These are phyloP conservation scores for Eupithecia subfuscata DNA, from an alignment of 2,888 invertebrate genomes.

Conservation along the genomic window DNA sequence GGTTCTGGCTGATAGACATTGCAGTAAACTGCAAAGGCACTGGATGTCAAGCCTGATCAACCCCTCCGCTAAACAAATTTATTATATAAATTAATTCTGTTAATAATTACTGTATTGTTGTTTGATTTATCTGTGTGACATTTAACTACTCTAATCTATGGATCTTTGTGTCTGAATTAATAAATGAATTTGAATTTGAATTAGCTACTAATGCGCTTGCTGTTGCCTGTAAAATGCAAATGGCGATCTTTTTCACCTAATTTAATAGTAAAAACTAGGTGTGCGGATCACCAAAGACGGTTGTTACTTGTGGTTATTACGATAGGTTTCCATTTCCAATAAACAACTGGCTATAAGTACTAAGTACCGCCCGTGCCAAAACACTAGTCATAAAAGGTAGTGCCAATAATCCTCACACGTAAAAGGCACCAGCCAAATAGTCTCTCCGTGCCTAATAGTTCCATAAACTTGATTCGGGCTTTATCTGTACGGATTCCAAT, in stretches of 20 bases:
- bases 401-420: conserved; percentile 42
- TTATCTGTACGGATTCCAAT: conserved; percentile 16
- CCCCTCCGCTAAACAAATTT: too few relatives aligned
- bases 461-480: conserved; percentile 19
- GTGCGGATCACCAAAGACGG: not conserved
- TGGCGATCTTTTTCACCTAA: not conserved
- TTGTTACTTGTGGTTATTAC: not conserved
- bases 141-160: too few relatives aligned
- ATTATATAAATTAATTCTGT: too few relatives aligned
- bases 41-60: too few relatives aligned
- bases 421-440: conserved; percentile 44
- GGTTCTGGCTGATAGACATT: too few relatives aligned
- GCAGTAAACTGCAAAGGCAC: too few relatives aligned
- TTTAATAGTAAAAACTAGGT: not conserved
- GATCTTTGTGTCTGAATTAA: too few relatives aligned
- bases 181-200: too few relatives aligned
- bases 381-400: conserved; percentile 30
- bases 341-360: not conserved
- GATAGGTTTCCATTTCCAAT: conserved; percentile 3
- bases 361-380: conserved; percentile 35
- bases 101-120: too few relatives aligned
- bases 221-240: too few relatives aligned
- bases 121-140: too few relatives aligned
- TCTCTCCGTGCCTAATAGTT: conserved; percentile 35
- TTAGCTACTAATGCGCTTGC: too few relatives aligned